A percentile compares a stretch with the other conserved stretches of the same genome.
phyloP scores from a whole-genome alignment of 2,113 vertebrate genomes.

The Microtus richardsoni region DNA sequence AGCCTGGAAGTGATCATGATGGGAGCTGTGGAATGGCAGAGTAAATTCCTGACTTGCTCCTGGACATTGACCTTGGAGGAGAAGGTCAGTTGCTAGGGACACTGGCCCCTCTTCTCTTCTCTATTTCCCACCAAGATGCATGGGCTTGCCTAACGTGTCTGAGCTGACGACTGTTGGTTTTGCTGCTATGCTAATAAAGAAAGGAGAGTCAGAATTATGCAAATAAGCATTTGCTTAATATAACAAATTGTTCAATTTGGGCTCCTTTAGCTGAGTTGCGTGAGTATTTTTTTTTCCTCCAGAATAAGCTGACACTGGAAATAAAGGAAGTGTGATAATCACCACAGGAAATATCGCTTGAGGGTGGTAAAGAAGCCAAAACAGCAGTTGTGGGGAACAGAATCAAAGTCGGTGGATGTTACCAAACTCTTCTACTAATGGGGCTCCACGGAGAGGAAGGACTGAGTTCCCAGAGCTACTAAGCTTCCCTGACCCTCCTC shows the following conservation, averaged over 20 bases:
- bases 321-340: constrained; percentile 83
- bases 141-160: not conserved
- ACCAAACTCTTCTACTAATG: constrained; percentile 77
- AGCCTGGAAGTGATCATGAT: not conserved
- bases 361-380: constrained; percentile 71
- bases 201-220: constrained; percentile 63
- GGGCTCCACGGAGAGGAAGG: constrained; percentile 79
- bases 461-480: constrained; percentile 82
- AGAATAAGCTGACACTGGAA: constrained; percentile 81
- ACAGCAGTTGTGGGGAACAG: constrained; percentile 79
- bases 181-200: constrained; percentile 41
- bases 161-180: constrained; percentile 35
- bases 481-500: constrained; percentile 81
- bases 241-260: constrained; percentile 82
- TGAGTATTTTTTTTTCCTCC: constrained; percentile 56
- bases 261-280: constrained; percentile 74
- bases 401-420: constrained; percentile 82
- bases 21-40: not conserved
- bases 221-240: constrained; percentile 80
- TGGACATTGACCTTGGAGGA: not conserved
- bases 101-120: too few species aligned
- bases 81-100: not conserved
- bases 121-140: not conserved
- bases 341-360: constrained; percentile 77
- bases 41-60: not conserved